Conservation (phyloP, 2,888 invertebrate genomes). For the Agrotis ipsilon region DNA sequence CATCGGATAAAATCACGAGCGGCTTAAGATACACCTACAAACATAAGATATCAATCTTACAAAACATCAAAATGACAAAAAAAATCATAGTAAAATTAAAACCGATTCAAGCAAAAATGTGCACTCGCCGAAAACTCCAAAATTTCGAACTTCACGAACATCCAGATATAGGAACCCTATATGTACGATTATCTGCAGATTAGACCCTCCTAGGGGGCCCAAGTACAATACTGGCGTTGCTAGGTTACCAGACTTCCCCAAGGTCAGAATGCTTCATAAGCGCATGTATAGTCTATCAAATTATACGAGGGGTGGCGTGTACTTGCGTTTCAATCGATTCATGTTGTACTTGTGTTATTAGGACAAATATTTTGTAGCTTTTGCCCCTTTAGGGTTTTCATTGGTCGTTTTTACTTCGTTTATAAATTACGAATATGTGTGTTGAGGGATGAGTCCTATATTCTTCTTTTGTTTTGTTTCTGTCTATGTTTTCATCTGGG, state of each 20-base stretch:
- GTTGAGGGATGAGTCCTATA: slow-evolving; percentile 42
- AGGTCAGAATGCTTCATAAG: slow-evolving; percentile 86
- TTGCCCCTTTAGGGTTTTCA: slow-evolving; percentile 54
- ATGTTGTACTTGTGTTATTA: slow-evolving; percentile 71
- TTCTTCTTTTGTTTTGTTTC: slow-evolving; percentile 40
- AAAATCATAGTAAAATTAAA: not conserved
- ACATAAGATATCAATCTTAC: not conserved
- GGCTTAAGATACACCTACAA: not conserved
- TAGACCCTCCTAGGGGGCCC: slow-evolving; percentile 84
- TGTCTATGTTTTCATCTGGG: slow-evolving; percentile 15
- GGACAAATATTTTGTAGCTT: slow-evolving; percentile 65
- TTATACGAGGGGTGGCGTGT: slow-evolving; percentile 79
- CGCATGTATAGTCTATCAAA: slow-evolving; percentile 78
- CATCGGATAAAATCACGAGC: not conserved
- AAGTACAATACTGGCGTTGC: slow-evolving; percentile 84
- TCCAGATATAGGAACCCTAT: slow-evolving; percentile 82
- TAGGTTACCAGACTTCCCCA: slow-evolving; percentile 88
- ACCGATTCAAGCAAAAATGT: slow-evolving; percentile 19
- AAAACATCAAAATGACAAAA: not conserved
- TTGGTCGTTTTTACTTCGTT: slow-evolving; percentile 45
- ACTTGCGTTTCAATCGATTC: slow-evolving; percentile 75
- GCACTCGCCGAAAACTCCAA: slow-evolving; percentile 45
- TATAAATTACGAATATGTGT: slow-evolving; percentile 56
- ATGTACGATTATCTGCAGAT: slow-evolving; percentile 87
- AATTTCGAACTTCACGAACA: slow-evolving; percentile 78